Conservation (phyloP, 2,888 invertebrate genomes). For the Blastobasis adustella region DNA sequence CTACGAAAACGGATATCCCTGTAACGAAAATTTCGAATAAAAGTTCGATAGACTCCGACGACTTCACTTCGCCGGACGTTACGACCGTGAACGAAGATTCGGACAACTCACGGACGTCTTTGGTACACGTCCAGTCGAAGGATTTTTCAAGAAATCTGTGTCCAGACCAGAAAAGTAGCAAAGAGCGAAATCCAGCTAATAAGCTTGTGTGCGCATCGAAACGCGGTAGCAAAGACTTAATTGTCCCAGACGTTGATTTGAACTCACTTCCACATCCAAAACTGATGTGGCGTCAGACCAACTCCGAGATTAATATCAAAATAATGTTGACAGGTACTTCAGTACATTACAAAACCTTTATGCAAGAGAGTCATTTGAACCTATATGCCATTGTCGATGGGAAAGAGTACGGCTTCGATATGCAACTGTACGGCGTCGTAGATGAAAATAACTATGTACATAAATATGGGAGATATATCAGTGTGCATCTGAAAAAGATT, state of each 20-base stretch:
- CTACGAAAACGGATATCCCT: neutral
- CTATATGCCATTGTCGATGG: constrained; percentile 39
- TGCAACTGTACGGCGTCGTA: constrained; percentile 54
- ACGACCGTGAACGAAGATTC: neutral
- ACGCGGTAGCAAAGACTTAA: no score
- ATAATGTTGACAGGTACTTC: constrained; percentile 42
- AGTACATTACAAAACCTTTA: constrained; percentile 17
- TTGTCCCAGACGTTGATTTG: neutral
- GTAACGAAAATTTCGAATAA: neutral
- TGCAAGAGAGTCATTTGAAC: constrained; percentile 31
- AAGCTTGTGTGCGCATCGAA: no score
- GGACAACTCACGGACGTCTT: neutral
- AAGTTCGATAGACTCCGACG: constrained; percentile 28
- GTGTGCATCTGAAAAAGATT: constrained; percentile 40
- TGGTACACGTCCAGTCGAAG: no score
- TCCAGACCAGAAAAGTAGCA: no score
- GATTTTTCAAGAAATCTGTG: no score
- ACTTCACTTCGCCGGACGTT: constrained; percentile 23
- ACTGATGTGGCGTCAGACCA: constrained; percentile 53
- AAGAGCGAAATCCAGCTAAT: no score
- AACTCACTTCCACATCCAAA: constrained; percentile 36
- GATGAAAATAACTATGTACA: constrained; percentile 32
- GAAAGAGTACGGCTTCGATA: constrained; percentile 41
- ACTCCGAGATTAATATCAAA: constrained; percentile 36
- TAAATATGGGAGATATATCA: constrained; percentile 52